phyloP scores from a whole-genome alignment of 2,888 invertebrate species.

The Phyto melanocephala region DNA sequence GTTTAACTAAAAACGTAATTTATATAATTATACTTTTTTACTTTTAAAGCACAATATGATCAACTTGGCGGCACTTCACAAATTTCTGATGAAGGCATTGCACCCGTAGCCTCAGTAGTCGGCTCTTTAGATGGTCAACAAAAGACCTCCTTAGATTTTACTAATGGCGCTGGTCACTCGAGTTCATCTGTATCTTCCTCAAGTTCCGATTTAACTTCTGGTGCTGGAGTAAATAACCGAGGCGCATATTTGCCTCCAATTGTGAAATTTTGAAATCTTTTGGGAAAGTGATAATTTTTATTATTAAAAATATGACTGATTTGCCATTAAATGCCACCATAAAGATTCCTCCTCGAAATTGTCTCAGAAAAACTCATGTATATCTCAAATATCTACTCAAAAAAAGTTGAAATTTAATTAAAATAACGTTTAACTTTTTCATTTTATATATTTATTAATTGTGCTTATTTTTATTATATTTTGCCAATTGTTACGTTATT shows the following conservation, averaged over 20 bases:
- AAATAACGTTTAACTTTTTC: slow-evolving; percentile 22
- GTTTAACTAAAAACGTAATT: too few species aligned
- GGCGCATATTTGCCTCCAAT: slow-evolving; percentile 71
- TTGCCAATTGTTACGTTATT: background rate
- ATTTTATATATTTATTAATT: slow-evolving; percentile 12
- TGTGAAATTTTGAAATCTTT: slow-evolving; percentile 60
- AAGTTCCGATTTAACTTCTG: background rate
- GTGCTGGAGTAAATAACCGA: background rate
- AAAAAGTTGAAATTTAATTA: slow-evolving; percentile 5
- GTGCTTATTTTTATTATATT: slow-evolving; percentile 10
- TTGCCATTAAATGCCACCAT: slow-evolving; percentile 56
- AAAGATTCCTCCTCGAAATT: slow-evolving; percentile 15
- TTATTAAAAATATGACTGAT: slow-evolving; percentile 61
- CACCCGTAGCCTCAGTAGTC: slow-evolving; percentile 76
- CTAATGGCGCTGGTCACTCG: background rate
- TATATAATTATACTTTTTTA: slow-evolving; percentile 18
- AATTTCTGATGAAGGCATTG: slow-evolving; percentile 76
- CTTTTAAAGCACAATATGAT: slow-evolving; percentile 77
- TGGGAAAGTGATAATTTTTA: background rate
- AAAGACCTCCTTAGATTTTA: background rate
- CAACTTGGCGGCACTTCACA: slow-evolving; percentile 76
- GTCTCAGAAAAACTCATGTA: background rate
- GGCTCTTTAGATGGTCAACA: slow-evolving; percentile 71
- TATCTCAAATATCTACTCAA: slow-evolving; percentile 24
- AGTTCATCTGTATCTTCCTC: slow-evolving; percentile 1